Evolutionary conservation across 2,888 invertebrate species (phyloP).

Genomic region (Mystacides longicornis): DNA sequence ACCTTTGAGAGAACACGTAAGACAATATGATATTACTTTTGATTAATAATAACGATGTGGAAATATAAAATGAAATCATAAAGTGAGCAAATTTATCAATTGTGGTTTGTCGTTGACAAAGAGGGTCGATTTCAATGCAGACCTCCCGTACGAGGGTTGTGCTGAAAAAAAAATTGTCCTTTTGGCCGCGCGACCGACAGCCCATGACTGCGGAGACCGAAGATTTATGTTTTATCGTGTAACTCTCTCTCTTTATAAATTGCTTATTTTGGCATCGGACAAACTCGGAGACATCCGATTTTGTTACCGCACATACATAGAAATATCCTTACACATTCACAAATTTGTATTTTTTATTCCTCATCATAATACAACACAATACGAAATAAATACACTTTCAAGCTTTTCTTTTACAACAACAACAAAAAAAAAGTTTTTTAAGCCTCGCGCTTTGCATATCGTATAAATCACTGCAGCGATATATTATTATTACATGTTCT

Average conservation of each 20-base stretch:
- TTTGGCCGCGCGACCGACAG: constrained; percentile 23
- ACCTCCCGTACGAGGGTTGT: constrained; percentile 10
- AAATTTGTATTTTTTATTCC: too few relatives aligned
- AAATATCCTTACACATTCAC: too few relatives aligned
- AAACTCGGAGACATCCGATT: constrained; percentile 8
- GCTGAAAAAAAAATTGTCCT: constrained; percentile 23
- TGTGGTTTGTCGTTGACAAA: constrained; percentile 10
- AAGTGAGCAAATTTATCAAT: background rate
- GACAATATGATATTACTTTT: too few relatives aligned
- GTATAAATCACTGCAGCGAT: constrained; percentile 4
- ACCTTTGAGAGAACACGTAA: too few relatives aligned
- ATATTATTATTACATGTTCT: too few relatives aligned
- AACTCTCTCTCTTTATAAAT: constrained; percentile 26
- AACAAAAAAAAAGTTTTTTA: background rate
- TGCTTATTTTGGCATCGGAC: constrained; percentile 25
- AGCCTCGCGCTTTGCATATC: background rate
- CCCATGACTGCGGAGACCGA: constrained; percentile 16
- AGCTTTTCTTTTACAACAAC: background rate
- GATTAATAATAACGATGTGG: too few relatives aligned
- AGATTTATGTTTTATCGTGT: constrained; percentile 26
- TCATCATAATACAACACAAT: too few relatives aligned
- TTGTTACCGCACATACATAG: too few relatives aligned
- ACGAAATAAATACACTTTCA: background rate
- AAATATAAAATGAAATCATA: too few relatives aligned
- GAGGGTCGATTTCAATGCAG: constrained; percentile 9